phyloP scores from a whole-genome alignment of 2,113 vertebrate genomes.

The Nothocercus julius region DNA sequence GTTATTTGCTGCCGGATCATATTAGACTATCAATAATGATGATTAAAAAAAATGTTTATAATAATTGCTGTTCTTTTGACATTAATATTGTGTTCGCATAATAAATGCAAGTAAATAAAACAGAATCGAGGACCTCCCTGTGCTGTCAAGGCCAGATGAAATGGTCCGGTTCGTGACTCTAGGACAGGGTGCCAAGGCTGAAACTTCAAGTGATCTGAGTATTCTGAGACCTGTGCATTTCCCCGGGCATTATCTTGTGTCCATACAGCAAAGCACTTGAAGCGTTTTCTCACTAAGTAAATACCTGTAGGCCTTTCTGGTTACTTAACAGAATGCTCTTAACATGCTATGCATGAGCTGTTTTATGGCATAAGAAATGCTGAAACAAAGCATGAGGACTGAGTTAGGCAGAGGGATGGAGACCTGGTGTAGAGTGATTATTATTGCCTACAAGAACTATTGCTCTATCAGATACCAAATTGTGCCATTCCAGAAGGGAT shows the following conservation, averaged over 20 bases:
- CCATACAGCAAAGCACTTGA: not conserved
- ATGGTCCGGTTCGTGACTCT: not conserved
- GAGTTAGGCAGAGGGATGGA: not conserved
- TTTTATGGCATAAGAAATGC: not conserved
- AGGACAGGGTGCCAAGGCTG: not conserved
- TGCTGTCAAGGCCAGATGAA: not conserved
- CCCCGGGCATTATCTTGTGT: not conserved
- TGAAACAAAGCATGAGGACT: not conserved
- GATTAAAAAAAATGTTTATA: not conserved
- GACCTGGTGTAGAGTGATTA: not conserved
- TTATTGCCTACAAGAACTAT: not conserved
- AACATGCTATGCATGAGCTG: not conserved
- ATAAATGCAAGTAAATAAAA: not conserved
- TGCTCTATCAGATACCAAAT: not conserved
- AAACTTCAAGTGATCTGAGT: not conserved
- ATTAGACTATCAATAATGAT: not conserved
- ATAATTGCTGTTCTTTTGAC: not conserved
- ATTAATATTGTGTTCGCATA: not conserved
- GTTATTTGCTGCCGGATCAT: not conserved
- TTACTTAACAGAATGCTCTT: not conserved
- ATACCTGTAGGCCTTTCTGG: not conserved
- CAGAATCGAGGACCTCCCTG: not conserved
- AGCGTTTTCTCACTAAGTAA: not conserved
- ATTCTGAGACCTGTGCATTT: not conserved
- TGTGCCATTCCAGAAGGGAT: not conserved